phyloP scores from a whole-genome alignment of 2,888 invertebrate species.

The Amiota mariae region DNA sequence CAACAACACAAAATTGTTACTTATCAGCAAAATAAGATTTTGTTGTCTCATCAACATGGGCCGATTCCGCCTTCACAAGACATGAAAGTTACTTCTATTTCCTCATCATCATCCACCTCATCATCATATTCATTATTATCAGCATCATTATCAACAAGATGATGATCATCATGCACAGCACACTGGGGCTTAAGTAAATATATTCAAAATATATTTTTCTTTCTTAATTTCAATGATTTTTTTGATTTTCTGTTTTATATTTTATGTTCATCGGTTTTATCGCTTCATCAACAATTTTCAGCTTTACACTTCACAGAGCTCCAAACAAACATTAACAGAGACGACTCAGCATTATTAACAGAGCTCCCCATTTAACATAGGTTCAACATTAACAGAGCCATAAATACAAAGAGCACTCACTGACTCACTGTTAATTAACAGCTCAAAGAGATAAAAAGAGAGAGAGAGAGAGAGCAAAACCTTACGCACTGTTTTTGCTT shows the following conservation, averaged over 20 bases:
- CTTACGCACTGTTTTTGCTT: not conserved
- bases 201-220: conserved; percentile 30
- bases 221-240: conserved; percentile 17
- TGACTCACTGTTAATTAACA: too few relatives aligned
- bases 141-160: not conserved
- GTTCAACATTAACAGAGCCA: too few relatives aligned
- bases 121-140: not conserved
- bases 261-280: conserved; percentile 10
- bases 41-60: not conserved
- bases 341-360: too few relatives aligned
- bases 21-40: too few relatives aligned
- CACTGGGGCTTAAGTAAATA: conserved; percentile 7
- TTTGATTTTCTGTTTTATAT: not conserved
- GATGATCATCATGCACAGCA: not conserved
- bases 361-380: too few relatives aligned
- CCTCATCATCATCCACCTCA: not conserved
- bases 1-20: too few relatives aligned
- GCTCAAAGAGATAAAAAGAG: not conserved
- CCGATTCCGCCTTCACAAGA: not conserved
- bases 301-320: conserved; percentile 7
- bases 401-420: too few relatives aligned
- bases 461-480: conserved; percentile 5
- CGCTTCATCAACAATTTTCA: conserved; percentile 23
- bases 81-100: not conserved
- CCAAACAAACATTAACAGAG: not conserved